These are phyloP conservation scores for Petaurus breviceps DNA, from an alignment of 2,113 vertebrate genomes.

Conservation along the genomic window DNA sequence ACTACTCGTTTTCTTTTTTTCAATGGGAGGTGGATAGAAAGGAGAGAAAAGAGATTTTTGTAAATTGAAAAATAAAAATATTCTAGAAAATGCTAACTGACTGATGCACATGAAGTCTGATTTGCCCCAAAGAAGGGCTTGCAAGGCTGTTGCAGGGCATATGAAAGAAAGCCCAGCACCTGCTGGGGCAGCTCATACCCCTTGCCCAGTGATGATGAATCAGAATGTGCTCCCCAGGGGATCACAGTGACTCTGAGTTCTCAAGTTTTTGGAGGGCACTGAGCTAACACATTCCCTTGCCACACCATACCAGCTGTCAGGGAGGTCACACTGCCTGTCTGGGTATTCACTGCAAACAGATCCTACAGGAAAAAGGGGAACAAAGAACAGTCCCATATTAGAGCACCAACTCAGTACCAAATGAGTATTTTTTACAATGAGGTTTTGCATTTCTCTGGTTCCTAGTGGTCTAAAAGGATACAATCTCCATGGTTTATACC, in stretches of 20 bases:
- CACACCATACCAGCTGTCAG: conserved; percentile 80
- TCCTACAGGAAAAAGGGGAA: conserved; percentile 71
- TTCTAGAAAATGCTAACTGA: not conserved
- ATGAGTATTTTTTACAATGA: not conserved
- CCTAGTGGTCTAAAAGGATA: not conserved
- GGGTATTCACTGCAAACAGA: conserved; percentile 83
- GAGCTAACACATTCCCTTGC: not conserved
- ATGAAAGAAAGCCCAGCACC: not conserved
- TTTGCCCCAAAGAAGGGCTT: not conserved
- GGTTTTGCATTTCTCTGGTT: not conserved
- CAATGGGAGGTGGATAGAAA: not conserved
- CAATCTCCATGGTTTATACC: not conserved
- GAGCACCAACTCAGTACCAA: not conserved
- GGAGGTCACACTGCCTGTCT: conserved; percentile 67
- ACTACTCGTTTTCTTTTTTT: not conserved
- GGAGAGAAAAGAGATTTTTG: not conserved
- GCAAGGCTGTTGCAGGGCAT: not conserved
- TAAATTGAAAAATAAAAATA: not conserved
- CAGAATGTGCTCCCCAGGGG: not conserved
- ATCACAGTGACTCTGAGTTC: not conserved
- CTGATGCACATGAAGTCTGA: not conserved
- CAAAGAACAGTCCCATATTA: not conserved
- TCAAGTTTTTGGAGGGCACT: not conserved
- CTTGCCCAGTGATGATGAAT: not conserved
- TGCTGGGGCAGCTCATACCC: not conserved